These are phyloP conservation scores for Archivesica marissinica DNA, from an alignment of 1,140 invertebrate species.

Conservation along the genomic window DNA sequence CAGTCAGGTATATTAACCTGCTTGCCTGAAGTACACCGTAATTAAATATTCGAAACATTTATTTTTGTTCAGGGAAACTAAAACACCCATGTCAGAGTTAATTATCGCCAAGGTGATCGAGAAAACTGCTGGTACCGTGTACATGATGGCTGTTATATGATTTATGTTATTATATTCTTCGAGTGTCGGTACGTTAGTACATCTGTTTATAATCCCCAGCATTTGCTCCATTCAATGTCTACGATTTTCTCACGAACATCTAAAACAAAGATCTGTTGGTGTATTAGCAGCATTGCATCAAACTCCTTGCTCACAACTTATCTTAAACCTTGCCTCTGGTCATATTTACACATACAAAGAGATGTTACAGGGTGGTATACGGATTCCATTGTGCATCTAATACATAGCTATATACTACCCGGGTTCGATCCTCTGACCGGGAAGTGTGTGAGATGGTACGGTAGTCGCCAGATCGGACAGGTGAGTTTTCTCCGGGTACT, in stretches of 20 bases:
- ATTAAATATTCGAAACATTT: not conserved
- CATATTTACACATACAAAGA: no score
- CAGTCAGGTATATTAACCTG: not conserved
- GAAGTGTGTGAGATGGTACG: no score
- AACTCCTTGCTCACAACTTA: no score
- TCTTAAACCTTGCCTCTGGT: no score
- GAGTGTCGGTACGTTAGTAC: not conserved
- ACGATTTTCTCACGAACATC: not conserved
- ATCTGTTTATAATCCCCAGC: not conserved
- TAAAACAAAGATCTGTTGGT: not conserved
- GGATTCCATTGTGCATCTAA: no score
- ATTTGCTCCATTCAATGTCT: not conserved
- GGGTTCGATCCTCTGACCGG: no score
- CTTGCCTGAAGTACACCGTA: not conserved
- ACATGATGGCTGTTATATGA: not conserved
- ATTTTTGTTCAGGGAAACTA: not conserved
- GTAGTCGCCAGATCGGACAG: no score
- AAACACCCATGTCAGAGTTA: not conserved
- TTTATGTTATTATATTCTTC: not conserved
- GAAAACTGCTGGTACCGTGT: not conserved
- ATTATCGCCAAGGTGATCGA: not conserved
- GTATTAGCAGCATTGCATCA: no score
- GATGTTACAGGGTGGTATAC: no score
- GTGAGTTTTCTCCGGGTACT: no score
- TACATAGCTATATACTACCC: no score